phyloP scores from a whole-genome alignment of 2,113 vertebrate genomes.

The Xerus inauris region DNA sequence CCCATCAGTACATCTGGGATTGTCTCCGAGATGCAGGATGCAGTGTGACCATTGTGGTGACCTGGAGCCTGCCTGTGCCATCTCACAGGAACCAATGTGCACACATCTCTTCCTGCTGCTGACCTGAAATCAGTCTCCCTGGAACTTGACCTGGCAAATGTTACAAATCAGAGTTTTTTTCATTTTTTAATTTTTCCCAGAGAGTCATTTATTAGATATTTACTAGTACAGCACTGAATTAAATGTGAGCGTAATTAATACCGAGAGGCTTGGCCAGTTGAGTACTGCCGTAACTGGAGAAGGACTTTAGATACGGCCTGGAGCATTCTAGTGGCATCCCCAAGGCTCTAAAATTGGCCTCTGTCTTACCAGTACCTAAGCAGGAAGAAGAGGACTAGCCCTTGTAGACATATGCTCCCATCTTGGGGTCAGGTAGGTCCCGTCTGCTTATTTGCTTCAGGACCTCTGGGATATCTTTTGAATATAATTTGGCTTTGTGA shows the following conservation, averaged over 20 bases:
- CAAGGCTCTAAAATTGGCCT: background rate
- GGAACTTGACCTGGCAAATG: background rate
- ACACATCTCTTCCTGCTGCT: background rate
- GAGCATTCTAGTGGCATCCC: background rate
- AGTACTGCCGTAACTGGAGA: background rate
- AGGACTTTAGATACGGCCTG: background rate
- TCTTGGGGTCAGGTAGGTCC: too few species aligned
- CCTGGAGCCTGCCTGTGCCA: fast-evolving
- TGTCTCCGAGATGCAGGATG: fast-evolving
- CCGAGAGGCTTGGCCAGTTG: background rate
- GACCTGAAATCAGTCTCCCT: background rate
- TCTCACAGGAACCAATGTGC: background rate
- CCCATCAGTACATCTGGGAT: background rate
- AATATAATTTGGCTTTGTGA: background rate
- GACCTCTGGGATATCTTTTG: background rate
- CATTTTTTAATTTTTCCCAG: background rate
- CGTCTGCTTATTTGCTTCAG: background rate
- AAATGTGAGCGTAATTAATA: background rate
- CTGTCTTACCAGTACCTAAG: background rate
- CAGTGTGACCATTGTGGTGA: fast-evolving
- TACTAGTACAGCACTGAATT: background rate
- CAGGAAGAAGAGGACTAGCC: background rate
- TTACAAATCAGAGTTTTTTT: background rate
- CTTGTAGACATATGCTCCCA: background rate
- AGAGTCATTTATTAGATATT: background rate